Percentiles rank a stretch among this genome's conserved stretches.
These are phyloP conservation scores for Hydrozoanthus tunicans DNA, from an alignment of 64 coral and sea anemone species.

Conservation along the genomic window DNA sequence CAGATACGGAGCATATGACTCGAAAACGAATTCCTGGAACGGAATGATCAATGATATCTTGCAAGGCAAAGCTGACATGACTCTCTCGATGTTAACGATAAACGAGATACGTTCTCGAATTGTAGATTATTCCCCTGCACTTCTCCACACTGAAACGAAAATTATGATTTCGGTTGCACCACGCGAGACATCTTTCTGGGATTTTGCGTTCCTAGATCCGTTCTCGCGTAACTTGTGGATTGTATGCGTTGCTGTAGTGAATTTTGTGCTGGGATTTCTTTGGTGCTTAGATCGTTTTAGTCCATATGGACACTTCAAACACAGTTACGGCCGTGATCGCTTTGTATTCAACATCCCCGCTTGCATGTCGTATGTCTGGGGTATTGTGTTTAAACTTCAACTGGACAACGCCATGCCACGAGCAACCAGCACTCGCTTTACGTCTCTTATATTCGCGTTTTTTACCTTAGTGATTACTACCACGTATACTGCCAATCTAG, in stretches of 20 bases:
- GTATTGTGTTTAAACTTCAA: slow-evolving; percentile 77
- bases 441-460: slow-evolving; percentile 68
- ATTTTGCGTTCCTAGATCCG: slow-evolving; percentile 70
- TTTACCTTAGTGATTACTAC: slow-evolving; percentile 57
- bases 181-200: neutral
- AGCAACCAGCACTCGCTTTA: slow-evolving; percentile 62
- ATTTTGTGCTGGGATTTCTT: slow-evolving; percentile 39
- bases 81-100: slow-evolving; percentile 68
- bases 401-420: slow-evolving; percentile 65
- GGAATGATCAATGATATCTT: slow-evolving; percentile 74
- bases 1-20: slow-evolving; percentile 47
- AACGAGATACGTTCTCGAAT: slow-evolving; percentile 51
- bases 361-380: slow-evolving; percentile 80
- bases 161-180: slow-evolving; percentile 55
- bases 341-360: slow-evolving; percentile 36
- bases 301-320: slow-evolving; percentile 52
- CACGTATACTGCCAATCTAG: slow-evolving; percentile 75
- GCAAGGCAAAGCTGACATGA: slow-evolving; percentile 74
- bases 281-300: slow-evolving; percentile 70
- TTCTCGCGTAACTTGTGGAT: slow-evolving; percentile 66
- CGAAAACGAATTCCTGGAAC: slow-evolving; percentile 68
- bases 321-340: neutral
- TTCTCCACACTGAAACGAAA: slow-evolving; percentile 81
- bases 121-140: slow-evolving; percentile 64
- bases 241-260: slow-evolving; percentile 45